These are phyloP conservation scores for Dolichallabes microphthalmus DNA, from an alignment of 2,113 vertebrate species.

Conservation along the genomic window DNA sequence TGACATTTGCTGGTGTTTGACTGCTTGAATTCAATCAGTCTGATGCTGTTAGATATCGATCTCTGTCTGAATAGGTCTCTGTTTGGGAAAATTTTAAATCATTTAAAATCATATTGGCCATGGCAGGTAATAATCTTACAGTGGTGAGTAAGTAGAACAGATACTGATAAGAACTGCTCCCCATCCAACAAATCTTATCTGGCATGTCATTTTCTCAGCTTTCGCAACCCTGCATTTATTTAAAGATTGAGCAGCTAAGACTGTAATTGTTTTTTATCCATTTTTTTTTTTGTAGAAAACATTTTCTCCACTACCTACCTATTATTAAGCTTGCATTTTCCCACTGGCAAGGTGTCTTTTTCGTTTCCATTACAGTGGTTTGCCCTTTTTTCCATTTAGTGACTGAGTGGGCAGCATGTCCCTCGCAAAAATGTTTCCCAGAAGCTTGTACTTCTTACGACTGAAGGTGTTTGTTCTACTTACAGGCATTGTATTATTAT, in stretches of 20 bases:
- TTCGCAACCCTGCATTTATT: neutral
- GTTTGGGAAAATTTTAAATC: neutral
- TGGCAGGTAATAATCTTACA: neutral
- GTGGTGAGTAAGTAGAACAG: neutral
- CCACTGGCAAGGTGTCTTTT: neutral
- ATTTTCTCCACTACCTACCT: neutral
- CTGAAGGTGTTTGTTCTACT: neutral
- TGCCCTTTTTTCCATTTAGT: slow-evolving; percentile 2
- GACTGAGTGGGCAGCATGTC: neutral
- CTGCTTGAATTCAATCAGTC: too few relatives aligned
- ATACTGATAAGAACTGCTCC: neutral
- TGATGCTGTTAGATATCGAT: neutral
- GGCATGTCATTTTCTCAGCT: neutral
- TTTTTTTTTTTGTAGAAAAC: neutral
- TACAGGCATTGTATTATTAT: neutral
- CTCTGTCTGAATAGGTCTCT: too few relatives aligned
- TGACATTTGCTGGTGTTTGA: neutral
- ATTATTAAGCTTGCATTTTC: neutral
- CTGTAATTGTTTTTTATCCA: neutral
- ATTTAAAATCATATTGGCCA: neutral
- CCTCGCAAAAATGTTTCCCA: neutral
- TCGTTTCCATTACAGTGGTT: neutral
- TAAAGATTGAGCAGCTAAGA: neutral
- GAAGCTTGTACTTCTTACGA: neutral
- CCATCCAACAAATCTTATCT: neutral